phyloP scores from a whole-genome alignment of 2,797 vertebrate species.

The Xenops minutus region DNA sequence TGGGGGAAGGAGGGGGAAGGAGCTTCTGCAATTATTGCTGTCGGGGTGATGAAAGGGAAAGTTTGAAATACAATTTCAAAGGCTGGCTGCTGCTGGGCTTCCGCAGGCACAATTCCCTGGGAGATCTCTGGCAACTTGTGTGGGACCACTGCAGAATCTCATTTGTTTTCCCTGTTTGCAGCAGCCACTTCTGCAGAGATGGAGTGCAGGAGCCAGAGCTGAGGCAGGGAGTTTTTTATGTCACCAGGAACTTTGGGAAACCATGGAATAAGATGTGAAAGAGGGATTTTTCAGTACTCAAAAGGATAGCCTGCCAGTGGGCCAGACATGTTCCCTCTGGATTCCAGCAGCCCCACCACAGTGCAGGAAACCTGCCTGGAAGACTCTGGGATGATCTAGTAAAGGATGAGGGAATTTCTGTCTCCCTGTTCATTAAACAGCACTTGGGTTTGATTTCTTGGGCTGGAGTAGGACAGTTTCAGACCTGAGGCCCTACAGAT shows the following conservation, averaged over 20 bases:
- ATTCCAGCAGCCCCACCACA: background rate
- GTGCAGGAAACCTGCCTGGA: background rate
- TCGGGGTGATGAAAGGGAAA: slow-evolving; percentile 15
- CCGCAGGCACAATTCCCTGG: slow-evolving; percentile 13
- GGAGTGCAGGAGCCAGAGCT: background rate
- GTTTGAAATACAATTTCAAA: background rate
- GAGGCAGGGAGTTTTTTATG: background rate
- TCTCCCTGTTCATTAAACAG: background rate
- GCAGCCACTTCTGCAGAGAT: background rate
- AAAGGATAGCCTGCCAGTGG: background rate
- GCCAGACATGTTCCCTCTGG: background rate
- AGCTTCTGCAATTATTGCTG: slow-evolving; percentile 6
- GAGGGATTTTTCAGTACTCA: background rate
- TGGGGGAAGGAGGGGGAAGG: background rate
- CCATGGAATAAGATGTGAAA: accelerated
- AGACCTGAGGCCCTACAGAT: background rate
- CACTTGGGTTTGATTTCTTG: background rate
- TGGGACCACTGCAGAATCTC: slow-evolving; percentile 34
- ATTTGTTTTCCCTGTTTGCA: background rate
- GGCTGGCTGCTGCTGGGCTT: slow-evolving; percentile 43
- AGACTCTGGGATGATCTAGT: background rate
- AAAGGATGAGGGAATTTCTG: background rate
- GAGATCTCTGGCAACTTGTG: background rate
- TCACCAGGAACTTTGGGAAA: background rate
- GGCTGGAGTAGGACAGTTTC: background rate